These are phyloP conservation scores for Esox masquinongy DNA, from an alignment of 2,797 vertebrate species.

Conservation along the genomic window DNA sequence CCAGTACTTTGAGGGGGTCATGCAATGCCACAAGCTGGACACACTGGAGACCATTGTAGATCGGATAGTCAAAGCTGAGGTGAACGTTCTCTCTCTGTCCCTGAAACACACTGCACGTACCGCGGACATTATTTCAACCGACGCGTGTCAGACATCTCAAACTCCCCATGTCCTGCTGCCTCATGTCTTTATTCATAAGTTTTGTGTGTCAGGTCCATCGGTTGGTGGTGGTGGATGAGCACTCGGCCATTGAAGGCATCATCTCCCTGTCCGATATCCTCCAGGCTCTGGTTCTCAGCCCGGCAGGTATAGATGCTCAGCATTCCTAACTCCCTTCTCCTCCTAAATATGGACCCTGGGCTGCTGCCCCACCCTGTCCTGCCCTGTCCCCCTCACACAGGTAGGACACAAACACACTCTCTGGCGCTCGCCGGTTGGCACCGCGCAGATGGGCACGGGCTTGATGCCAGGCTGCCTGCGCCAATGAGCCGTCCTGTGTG, in stretches of 20 bases:
- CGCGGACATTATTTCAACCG: background rate
- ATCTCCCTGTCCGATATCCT: constrained; percentile 98
- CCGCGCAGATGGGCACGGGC: constrained; percentile 20
- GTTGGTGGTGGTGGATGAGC: constrained; percentile 76
- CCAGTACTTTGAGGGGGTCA: constrained; percentile 98
- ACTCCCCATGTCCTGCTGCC: background rate
- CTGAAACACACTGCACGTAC: background rate
- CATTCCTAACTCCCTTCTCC: constrained; percentile 55
- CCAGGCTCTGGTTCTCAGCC: constrained; percentile 94
- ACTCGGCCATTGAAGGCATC: constrained; percentile 93
- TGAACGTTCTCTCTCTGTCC: constrained; percentile 57
- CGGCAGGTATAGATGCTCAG: constrained; percentile 88
- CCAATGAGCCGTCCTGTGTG: constrained; percentile 44
- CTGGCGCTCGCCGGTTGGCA: constrained; percentile 16
- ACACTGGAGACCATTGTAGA: constrained; percentile 97
- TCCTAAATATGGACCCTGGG: constrained; percentile 35
- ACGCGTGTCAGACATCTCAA: background rate
- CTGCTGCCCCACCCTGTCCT: constrained; percentile 43
- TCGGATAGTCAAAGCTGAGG: constrained; percentile 97
- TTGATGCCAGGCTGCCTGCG: constrained; percentile 31
- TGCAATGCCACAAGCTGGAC: constrained; percentile 94
- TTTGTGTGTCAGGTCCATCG: constrained; percentile 74
- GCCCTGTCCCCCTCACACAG: constrained; percentile 54
- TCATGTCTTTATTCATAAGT: background rate
- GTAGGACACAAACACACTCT: constrained; percentile 60